These are phyloP conservation scores for Mnemiopsis leidyi DNA, from an alignment of 37 sponge, comb jelly and placozoan species.

Conservation along the genomic window DNA sequence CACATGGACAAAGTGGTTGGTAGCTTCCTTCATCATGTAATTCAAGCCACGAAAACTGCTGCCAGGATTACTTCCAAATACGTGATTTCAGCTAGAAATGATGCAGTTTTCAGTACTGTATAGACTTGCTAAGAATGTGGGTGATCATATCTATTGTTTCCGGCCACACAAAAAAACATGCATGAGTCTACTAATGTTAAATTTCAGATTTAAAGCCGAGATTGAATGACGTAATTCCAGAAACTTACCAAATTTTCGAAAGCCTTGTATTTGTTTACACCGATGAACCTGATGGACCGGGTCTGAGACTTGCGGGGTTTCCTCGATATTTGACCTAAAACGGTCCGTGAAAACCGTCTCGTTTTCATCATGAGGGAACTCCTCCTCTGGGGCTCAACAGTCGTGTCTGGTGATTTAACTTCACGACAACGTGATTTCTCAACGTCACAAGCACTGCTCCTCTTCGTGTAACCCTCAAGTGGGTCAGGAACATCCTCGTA, in stretches of 20 bases:
- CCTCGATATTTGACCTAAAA: background rate
- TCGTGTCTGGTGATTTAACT: background rate
- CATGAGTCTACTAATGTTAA: background rate
- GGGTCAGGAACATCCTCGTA: background rate
- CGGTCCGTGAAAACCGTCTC: background rate
- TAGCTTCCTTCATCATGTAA: background rate
- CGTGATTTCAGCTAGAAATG: too few relatives aligned
- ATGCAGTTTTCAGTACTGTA: too few relatives aligned
- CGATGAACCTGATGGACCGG: background rate
- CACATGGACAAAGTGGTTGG: too few relatives aligned
- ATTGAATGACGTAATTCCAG: background rate
- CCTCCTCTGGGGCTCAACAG: background rate
- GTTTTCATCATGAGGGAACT: background rate
- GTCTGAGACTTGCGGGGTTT: background rate
- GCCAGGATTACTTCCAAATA: too few relatives aligned
- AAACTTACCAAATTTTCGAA: conserved; percentile 31
- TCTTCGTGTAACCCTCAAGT: background rate
- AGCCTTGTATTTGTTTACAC: conserved; percentile 15
- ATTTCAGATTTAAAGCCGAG: background rate
- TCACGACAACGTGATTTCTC: background rate
- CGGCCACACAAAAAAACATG: background rate
- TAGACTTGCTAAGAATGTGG: too few relatives aligned
- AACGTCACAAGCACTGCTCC: background rate
- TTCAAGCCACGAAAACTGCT: background rate
- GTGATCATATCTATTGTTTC: background rate